Percentiles rank a stretch among this genome's conserved stretches.
phyloP scores from a whole-genome alignment of 2,888 invertebrate genomes.

The Synergus laeviventris region DNA sequence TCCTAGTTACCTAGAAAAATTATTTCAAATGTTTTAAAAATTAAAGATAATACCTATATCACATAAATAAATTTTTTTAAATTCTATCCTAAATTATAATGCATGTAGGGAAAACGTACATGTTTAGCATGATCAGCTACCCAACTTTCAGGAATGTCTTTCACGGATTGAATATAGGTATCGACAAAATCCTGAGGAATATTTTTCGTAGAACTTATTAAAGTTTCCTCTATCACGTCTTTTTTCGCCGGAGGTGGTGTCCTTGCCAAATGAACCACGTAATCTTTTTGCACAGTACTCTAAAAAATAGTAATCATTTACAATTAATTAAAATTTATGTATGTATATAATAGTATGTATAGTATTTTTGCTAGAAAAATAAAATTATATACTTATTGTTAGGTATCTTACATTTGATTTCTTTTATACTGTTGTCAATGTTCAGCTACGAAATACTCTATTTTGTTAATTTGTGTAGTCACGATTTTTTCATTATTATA shows the following conservation, averaged over 20 bases:
- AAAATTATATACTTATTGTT: too few relatives aligned
- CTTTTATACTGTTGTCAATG: too few relatives aligned
- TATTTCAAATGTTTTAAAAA: constrained; percentile 38
- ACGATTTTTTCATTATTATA: too few relatives aligned
- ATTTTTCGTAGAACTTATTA: constrained; percentile 73
- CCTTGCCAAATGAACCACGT: constrained; percentile 87
- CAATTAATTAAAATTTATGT: background rate
- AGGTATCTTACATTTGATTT: too few relatives aligned
- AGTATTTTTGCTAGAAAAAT: too few relatives aligned
- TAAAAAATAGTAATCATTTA: constrained; percentile 68
- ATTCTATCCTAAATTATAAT: too few relatives aligned
- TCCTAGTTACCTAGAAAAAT: constrained; percentile 82
- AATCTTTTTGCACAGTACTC: constrained; percentile 83
- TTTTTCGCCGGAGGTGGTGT: constrained; percentile 81
- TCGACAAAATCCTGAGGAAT: constrained; percentile 70
- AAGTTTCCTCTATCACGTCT: constrained; percentile 73
- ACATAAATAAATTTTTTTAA: too few relatives aligned
- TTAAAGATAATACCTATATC: background rate
- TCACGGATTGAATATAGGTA: constrained; percentile 77
- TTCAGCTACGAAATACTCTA: too few relatives aligned
- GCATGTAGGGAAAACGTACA: constrained; percentile 71
- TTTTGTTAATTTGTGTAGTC: too few relatives aligned
- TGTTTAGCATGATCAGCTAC: constrained; percentile 90
- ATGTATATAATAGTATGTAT: too few relatives aligned
- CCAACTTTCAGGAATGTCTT: constrained; percentile 82